Base-by-base conservation (phyloP, 92 coral and sea anemone genomes). In the Palythoa heliodiscus region DNA sequence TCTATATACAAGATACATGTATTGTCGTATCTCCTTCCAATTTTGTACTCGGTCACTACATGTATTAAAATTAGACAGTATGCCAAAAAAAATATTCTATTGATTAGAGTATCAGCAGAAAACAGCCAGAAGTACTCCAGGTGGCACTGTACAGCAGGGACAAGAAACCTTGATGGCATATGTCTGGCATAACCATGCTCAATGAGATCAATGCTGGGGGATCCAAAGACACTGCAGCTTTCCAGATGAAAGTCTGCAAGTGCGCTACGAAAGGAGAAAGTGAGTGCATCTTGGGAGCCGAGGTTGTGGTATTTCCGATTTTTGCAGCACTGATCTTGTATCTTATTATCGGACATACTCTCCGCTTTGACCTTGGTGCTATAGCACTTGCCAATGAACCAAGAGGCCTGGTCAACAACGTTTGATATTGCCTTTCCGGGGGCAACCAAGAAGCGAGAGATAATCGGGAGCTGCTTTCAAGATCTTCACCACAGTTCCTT, bases 401-500 rank as follows among this genome's bases (percentile, higher is more conserved):
- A 13, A 55, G 90, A n/a, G n/a, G n/a, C n/a, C n/a, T n/a, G n/a
- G n/a, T n/a, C n/a, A n/a, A n/a, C n/a, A n/a, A n/a, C n/a, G n/a
- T n/a, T n/a, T n/a, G n/a, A n/a, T n/a, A n/a, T n/a, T n/a, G n/a
- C n/a, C n/a, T n/a, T n/a, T n/a, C 87, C 16, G 57, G 39, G 68
- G 83, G 63, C 88, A 82, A 15, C 90, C 89, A 50, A 91, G 53
- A 78, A 47, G 82, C 70, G 87, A 38, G 50, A 92, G 75, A 8
- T 87, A 92, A 79, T 92, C 55, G 55, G 92, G 89, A 87, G 88
- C 84, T 14, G 92, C 89, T 40, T 40, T 87, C 64, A 89, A 86
- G 66, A 29, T 87, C 87, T 89, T 92, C 91, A 92, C 17, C 54
- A 86, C 88, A 79, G 86, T 89, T 48, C 90, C 92, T 71, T 91